Evolutionary conservation across 1,140 invertebrate species (phyloP), one percentile per base, ranked within the genome.

Genomic region (Aphaenogaster ashmeadi): DNA sequence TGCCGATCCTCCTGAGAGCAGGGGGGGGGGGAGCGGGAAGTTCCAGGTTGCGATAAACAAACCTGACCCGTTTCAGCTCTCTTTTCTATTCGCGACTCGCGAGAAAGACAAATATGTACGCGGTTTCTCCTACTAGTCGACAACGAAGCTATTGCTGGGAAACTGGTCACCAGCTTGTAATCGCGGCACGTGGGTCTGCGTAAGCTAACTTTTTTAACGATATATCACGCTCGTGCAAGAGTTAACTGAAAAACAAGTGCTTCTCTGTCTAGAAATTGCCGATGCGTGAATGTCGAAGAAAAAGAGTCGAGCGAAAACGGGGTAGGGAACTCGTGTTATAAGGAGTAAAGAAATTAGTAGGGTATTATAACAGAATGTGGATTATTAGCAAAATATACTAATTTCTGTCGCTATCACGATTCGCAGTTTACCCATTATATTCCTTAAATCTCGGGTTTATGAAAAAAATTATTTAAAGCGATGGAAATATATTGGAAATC

Each of bases 31-130:
- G 15, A 69, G 33, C 78, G 36, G 47, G 47, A 81, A 64, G 75
- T 81, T 27, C 47, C 47, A 66, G 62, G 44, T 52, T 33, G 13
- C 44, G 33, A 80, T 80, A 80, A 80, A 80, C 60, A 80, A 80
- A 67, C 77, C 77, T 72, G 67, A 71, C 62, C 50, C 50, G 79
- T 21, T 83, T 83, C 27, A 44, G 36, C 36, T 72, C 69, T 38
- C 56, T 74, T 66, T 36, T 66, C 77, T 36, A 80, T 52, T 80
- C 77, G 38, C 3, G 13, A 47, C 33, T 66, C 77, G 15, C 36
- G n/a, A 44, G 64, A 67, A 56, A 77, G 21, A 66, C 44, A 79
- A 50, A 79, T 47, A 50, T 27, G 38, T 50, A 52, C 33, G 2
- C 58, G 11, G 33, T 80, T 66, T 80, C 77, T 80, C 60, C 15